Percentiles rank a stretch among this genome's conserved stretches.
phyloP scores from a whole-genome alignment of 2,797 vertebrate genomes.

The Coregonus sp. region DNA sequence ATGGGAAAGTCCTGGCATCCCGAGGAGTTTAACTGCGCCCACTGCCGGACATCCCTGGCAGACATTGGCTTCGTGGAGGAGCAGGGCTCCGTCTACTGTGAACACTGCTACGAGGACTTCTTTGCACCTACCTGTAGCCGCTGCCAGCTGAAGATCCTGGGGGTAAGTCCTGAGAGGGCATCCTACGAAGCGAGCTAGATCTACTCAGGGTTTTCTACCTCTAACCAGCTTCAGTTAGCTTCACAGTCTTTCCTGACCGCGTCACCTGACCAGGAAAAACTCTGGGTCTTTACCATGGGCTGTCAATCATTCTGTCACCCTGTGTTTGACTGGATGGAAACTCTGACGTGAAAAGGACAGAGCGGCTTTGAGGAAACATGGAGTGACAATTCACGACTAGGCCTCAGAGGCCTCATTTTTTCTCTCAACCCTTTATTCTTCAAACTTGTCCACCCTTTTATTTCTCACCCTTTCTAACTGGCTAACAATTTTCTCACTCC shows the following conservation, averaged over 20 bases:
- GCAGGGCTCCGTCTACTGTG: conserved; percentile 87
- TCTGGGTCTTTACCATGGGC: not conserved
- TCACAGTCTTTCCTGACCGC: conserved; percentile 11
- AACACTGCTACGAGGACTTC: conserved; percentile 94
- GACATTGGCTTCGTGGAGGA: conserved; percentile 96
- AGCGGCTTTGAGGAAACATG: not conserved
- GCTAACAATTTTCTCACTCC: conserved; percentile 74
- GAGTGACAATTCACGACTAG: conserved; percentile 33
- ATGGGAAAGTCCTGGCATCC: conserved; percentile 97
- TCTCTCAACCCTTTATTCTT: conserved; percentile 67
- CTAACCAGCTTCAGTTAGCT: no score
- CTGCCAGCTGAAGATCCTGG: conserved; percentile 93
- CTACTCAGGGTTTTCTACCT: no score
- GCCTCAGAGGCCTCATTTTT: conserved; percentile 45
- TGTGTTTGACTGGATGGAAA: not conserved
- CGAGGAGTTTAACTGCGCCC: conserved; percentile 94
- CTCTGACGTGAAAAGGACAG: not conserved
- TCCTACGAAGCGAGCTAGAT: no score
- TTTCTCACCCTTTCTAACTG: conserved; percentile 68
- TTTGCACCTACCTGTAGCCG: conserved; percentile 93
- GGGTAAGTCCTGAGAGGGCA: conserved; percentile 79
- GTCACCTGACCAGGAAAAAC: not conserved
- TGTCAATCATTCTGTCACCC: not conserved
- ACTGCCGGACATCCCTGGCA: conserved; percentile 89
- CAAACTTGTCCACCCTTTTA: conserved; percentile 67